Base-by-base conservation (phyloP, 2,797 vertebrate species). In the Chromis chromis region DNA sequence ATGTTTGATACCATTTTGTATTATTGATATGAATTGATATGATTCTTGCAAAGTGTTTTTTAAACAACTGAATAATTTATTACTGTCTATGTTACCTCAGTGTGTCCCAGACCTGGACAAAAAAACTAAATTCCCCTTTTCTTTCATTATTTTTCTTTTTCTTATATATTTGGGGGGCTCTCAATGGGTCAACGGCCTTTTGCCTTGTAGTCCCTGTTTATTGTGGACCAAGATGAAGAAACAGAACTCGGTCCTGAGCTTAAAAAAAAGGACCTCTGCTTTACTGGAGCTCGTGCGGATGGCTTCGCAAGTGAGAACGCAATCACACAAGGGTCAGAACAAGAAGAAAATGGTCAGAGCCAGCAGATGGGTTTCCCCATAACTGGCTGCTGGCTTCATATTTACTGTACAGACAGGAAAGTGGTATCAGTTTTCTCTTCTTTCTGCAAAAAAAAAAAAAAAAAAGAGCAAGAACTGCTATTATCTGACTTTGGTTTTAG, bases 1-100 rank as follows among this genome's bases (percentile, higher is more conserved):
- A 83, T 90, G 89, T 91, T 92, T 93, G 90, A 92, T 93, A 92
- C 89, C 70, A 89, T 92, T 92, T 92, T 93, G 83, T 93, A 92
- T 91, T 86, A 84, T 89, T 88, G 83, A 90, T 42, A 42, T 42
- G 40, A 42, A 42, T 16, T 42, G 40, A 31, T 89, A 88, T 89
- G 80, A 85, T 82, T 87, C 79, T 90, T 91, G 83, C 70, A 85
- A 84, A 87, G 79, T 90, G 76, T 90, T 89, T 92, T 89, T 88
- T 86, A 83, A 91, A 86, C 74, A 81, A 82, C 88, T 85, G 79
- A 89, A 90, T 92, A 92, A 93, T 92, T 93, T 93, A 93, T 93
- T 93, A 91, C 82, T 85, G 88, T 92, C 84, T 86, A 84, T 86
- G 87, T 92, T 92, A 92, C 90, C 90, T 92, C 90, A 90, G 81